These are phyloP conservation scores for Butastur rufipennis DNA, from an alignment of 2,113 vertebrate genomes.

Conservation along the genomic window DNA sequence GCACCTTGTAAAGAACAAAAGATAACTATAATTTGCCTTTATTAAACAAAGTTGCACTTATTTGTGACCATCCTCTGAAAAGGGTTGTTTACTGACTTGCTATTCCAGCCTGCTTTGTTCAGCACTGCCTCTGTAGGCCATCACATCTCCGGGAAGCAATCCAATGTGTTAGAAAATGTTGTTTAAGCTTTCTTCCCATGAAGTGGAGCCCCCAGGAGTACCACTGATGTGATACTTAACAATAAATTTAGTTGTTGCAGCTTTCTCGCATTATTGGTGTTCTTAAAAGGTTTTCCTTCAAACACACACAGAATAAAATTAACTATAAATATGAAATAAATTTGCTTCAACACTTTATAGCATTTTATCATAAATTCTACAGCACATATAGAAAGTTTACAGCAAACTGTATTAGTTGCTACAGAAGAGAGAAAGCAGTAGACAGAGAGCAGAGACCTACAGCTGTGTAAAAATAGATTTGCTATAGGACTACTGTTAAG, in stretches of 20 bases:
- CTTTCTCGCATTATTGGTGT: constrained; percentile 68
- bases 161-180: constrained; percentile 74
- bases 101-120: constrained; percentile 63
- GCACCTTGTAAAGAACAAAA: constrained; percentile 45
- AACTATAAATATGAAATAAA: constrained; percentile 74
- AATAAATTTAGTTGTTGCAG: constrained; percentile 75
- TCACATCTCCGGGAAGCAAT: constrained; percentile 75
- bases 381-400: constrained; percentile 58
- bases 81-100: constrained; percentile 56
- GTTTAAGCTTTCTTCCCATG: constrained; percentile 77
- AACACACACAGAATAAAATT: constrained; percentile 69
- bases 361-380: constrained; percentile 74
- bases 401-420: constrained; percentile 13
- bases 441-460: neutral
- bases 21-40: constrained; percentile 54
- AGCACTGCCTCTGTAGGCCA: constrained; percentile 68
- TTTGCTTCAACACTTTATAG: constrained; percentile 65
- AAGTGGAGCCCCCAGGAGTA: constrained; percentile 70
- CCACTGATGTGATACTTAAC: constrained; percentile 73
- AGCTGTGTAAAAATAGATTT: constrained; percentile 22
- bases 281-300: constrained; percentile 78
- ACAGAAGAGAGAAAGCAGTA: neutral
- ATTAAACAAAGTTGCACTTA: constrained; percentile 71
- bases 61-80: constrained; percentile 63
- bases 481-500: neutral